These are phyloP conservation scores for Ascaphus truei DNA, from an alignment of 2,113 vertebrate genomes.

Conservation along the genomic window DNA sequence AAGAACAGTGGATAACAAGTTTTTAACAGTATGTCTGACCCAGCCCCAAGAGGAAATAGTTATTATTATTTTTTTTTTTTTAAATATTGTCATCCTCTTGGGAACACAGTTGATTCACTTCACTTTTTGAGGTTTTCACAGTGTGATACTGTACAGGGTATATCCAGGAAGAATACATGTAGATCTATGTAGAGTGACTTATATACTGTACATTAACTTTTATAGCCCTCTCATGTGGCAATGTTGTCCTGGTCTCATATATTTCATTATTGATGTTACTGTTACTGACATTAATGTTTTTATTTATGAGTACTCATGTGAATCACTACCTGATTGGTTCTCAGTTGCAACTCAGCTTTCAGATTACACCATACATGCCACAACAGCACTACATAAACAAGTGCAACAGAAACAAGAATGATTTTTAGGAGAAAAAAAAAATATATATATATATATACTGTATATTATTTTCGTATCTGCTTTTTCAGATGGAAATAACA, in stretches of 20 bases:
- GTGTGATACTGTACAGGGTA: not conserved
- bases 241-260: not conserved
- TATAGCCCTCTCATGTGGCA: constrained; percentile 1
- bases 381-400: not conserved
- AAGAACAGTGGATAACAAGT: no score
- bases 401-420: not conserved
- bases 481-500: no score
- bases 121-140: not conserved
- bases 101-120: no score
- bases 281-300: not conserved
- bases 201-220: constrained; percentile 7
- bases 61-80: no score
- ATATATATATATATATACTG: no score
- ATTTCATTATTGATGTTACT: constrained; percentile 14
- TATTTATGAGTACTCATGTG: not conserved
- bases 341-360: not conserved
- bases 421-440: no score
- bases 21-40: no score
- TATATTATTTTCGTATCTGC: no score
- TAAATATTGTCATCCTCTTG: no score
- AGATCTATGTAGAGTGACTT: not conserved
- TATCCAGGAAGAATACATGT: not conserved
- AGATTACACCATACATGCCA: no score
- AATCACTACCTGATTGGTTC: not conserved
- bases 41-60: no score